A percentile compares a stretch with the other conserved stretches of the same genome.
Conservation (phyloP, 2,888 invertebrate species). For the Yponomeuta evonymella region DNA sequence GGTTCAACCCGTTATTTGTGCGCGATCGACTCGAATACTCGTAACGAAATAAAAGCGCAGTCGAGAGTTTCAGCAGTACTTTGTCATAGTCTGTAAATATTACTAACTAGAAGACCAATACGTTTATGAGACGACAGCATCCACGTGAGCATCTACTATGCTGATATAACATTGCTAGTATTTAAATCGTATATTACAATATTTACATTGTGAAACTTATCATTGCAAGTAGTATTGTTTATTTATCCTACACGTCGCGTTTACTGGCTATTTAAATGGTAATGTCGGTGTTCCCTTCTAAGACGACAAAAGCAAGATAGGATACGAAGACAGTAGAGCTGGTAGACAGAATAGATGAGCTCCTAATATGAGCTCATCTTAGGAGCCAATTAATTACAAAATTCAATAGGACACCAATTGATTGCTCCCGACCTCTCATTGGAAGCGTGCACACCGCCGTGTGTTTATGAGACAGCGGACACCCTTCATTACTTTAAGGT, state of each 20-base stretch:
- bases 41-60: neutral
- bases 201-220: conserved; percentile 29
- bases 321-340: neutral
- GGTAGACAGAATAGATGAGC: neutral
- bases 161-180: conserved; percentile 1
- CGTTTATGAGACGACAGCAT: neutral
- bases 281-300: neutral
- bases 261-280: neutral
- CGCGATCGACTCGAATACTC: neutral
- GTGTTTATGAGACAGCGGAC: too few relatives aligned
- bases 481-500: too few relatives aligned
- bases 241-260: neutral
- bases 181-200: conserved; percentile 30
- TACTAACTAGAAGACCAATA: neutral
- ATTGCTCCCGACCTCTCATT: too few relatives aligned
- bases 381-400: too few relatives aligned
- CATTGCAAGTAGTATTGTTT: neutral
- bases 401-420: too few relatives aligned
- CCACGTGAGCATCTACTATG: neutral
- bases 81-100: too few relatives aligned
- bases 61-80: too few relatives aligned
- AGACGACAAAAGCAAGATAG: neutral
- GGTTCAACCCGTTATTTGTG: neutral
- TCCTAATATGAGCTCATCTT: too few relatives aligned
- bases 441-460: too few relatives aligned